Conservation (phyloP, 2,797 vertebrate genomes). For the Semotilus atromaculatus region DNA sequence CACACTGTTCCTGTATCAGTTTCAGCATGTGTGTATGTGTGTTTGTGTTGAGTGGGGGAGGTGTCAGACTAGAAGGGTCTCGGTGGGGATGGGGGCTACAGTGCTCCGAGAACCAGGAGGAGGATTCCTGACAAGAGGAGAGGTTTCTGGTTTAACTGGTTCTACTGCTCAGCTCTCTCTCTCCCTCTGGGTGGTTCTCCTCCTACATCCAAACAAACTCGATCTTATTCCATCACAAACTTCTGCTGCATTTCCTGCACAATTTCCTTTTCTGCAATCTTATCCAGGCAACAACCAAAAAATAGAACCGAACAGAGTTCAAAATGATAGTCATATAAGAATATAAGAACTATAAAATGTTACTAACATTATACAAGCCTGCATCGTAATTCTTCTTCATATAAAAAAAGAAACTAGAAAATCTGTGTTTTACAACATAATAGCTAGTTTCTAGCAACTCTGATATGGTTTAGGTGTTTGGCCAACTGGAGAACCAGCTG, state of each 20-base stretch:
- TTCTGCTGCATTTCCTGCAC: constrained; percentile 7
- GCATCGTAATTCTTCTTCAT: neutral
- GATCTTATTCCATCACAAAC: constrained; percentile 9
- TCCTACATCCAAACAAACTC: neutral
- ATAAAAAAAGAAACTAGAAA: neutral
- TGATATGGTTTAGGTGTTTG: constrained; percentile 1
- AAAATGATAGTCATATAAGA: constrained; percentile 1
- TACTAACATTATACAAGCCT: neutral
- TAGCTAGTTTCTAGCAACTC: neutral
- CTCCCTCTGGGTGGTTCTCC: constrained; percentile 8
- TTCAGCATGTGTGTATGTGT: constrained; percentile 52
- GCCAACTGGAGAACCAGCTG: constrained; percentile 24
- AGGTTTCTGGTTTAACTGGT: constrained; percentile 57
- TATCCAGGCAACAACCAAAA: neutral
- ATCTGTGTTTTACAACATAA: neutral
- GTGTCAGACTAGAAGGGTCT: constrained; percentile 36
- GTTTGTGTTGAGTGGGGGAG: constrained; percentile 36
- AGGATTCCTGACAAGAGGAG: constrained; percentile 43
- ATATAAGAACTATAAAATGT: neutral
- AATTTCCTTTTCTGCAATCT: neutral
- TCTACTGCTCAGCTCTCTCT: constrained; percentile 26
- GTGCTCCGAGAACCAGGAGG: neutral
- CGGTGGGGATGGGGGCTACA: constrained; percentile 43
- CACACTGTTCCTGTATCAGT: constrained; percentile 58
- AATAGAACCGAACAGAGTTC: neutral